Conservation (phyloP, 2,113 vertebrate species). For the Axis porcinus region DNA sequence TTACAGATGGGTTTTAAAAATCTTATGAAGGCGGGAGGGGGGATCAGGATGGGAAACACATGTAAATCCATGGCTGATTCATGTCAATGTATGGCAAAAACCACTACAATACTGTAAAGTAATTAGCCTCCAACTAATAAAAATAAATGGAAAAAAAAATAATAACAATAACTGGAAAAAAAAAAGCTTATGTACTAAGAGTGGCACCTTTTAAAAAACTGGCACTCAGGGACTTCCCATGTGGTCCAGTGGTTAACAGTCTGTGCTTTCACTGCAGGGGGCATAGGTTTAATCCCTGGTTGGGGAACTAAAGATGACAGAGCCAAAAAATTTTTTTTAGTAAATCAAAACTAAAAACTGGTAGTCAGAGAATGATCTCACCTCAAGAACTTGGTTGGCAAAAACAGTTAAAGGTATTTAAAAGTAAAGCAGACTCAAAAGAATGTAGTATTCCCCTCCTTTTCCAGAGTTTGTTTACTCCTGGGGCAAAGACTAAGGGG, state of each 20-base stretch:
- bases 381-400: neutral
- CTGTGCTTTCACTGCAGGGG: neutral
- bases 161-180: too few relatives aligned
- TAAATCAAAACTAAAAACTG: neutral
- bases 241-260: neutral
- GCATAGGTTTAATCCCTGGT: neutral
- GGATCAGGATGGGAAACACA: too few relatives aligned
- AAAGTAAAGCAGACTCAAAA: constrained; percentile 45
- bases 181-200: neutral
- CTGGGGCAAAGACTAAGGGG: neutral
- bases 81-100: too few relatives aligned
- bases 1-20: neutral
- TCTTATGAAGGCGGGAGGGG: neutral
- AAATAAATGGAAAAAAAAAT: too few relatives aligned
- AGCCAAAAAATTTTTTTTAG: neutral
- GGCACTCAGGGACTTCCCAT: neutral
- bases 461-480: constrained; percentile 28
- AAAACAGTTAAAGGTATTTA: constrained; percentile 34
- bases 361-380: neutral
- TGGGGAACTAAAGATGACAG: neutral
- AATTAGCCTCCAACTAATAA: too few relatives aligned
- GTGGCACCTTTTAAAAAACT: neutral
- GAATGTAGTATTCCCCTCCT: neutral
- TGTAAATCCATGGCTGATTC: too few relatives aligned
- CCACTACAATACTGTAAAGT: too few relatives aligned